Percentiles rank a stretch among this genome's conserved stretches.
Evolutionary conservation across 1,140 invertebrate species (phyloP).

Genomic region (Hormaphis cornu): DNA sequence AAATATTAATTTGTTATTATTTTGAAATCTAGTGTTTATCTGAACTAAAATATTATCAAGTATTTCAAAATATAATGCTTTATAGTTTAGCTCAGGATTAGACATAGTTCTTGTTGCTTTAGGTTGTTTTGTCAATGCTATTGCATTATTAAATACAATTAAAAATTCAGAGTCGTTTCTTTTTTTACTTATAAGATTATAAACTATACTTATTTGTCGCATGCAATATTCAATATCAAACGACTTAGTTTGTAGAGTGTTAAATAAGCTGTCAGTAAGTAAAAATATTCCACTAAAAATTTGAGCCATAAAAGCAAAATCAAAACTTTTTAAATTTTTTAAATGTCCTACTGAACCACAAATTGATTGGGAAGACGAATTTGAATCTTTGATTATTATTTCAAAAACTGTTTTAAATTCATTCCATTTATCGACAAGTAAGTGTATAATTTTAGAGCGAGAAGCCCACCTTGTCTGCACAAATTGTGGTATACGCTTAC

Average conservation of each 20-base stretch:
- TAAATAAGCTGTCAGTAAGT: background rate
- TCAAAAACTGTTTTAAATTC: background rate
- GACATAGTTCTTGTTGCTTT: too few species aligned
- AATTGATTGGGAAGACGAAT: background rate
- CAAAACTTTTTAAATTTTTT: background rate
- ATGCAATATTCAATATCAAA: background rate
- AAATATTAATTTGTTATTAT: background rate
- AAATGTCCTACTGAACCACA: background rate
- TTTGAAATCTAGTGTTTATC: background rate
- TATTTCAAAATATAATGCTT: constrained; percentile 1
- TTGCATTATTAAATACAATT: too few species aligned
- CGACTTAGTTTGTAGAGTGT: background rate
- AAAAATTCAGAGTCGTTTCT: background rate
- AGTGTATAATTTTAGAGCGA: background rate
- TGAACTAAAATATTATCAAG: background rate
- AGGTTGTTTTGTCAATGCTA: too few species aligned
- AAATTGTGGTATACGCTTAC: background rate
- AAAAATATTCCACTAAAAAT: background rate
- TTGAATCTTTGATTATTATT: background rate
- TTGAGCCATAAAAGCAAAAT: background rate
- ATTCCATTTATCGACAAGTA: background rate
- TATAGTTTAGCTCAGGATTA: too few species aligned
- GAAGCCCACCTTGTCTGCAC: background rate
- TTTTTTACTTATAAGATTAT: background rate
- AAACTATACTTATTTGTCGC: too few species aligned